Evolutionary conservation across 2,113 vertebrate genomes (phyloP).

Genomic region (Melanostigma gelatinosum): DNA sequence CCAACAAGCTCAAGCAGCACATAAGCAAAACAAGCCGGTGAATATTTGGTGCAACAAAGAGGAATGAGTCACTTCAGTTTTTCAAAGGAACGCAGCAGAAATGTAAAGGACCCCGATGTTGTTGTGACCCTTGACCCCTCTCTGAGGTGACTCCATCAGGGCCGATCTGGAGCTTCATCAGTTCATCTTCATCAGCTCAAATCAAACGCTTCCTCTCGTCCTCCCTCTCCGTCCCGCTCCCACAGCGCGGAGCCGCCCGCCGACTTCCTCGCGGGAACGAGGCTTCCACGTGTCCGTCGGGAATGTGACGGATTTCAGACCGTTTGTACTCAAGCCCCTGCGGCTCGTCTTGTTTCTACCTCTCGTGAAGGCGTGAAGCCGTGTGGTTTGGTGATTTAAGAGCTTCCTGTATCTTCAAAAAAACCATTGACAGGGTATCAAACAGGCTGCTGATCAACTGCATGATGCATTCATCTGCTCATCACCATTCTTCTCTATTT

Average conservation of each 20-base stretch:
- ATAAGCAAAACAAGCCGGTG: slow-evolving; percentile 48
- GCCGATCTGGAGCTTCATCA: neutral
- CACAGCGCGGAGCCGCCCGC: neutral
- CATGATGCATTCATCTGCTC: slow-evolving; percentile 9
- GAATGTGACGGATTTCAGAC: slow-evolving; percentile 12
- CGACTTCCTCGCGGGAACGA: slow-evolving; percentile 20
- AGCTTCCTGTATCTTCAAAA: slow-evolving; percentile 14
- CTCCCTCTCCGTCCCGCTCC: neutral
- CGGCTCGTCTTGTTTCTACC: neutral
- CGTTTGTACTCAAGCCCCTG: slow-evolving; percentile 7
- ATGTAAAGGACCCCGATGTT: slow-evolving; percentile 13
- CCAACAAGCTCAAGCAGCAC: slow-evolving; percentile 45
- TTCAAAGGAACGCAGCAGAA: slow-evolving; percentile 65
- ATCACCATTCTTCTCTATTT: slow-evolving; percentile 23
- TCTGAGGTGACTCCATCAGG: neutral
- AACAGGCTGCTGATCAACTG: slow-evolving; percentile 11
- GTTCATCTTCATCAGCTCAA: slow-evolving; percentile 51
- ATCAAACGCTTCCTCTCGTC: slow-evolving; percentile 32
- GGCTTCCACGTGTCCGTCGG: slow-evolving; percentile 2
- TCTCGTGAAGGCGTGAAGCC: slow-evolving; percentile 35
- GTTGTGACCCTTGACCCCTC: slow-evolving; percentile 18
- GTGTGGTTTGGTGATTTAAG: slow-evolving; percentile 25
- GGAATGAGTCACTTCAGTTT: slow-evolving; percentile 65
- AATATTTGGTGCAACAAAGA: slow-evolving; percentile 65
- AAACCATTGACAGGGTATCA: neutral